phyloP scores from a whole-genome alignment of 2,797 vertebrate species.

The Euthynnus affinis region DNA sequence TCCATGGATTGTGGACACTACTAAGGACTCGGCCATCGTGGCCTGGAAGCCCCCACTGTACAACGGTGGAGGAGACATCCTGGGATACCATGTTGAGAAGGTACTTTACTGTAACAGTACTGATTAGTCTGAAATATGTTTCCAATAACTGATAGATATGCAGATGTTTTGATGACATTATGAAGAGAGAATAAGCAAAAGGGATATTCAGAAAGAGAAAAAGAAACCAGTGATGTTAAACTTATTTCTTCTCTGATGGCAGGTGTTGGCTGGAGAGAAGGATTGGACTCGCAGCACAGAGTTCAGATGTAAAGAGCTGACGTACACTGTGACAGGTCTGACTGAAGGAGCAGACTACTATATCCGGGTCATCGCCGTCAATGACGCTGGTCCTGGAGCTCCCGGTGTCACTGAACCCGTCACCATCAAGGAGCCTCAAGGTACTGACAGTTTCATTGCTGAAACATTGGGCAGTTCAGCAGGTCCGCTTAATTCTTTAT shows the following conservation, averaged over 20 bases:
- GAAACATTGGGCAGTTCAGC: too few relatives aligned
- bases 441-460: slow-evolving; percentile 74
- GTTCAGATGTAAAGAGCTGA: slow-evolving; percentile 91
- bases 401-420: slow-evolving; percentile 94
- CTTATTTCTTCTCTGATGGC: neutral
- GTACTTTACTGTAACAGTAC: slow-evolving; percentile 25
- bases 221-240: neutral
- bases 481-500: too few relatives aligned
- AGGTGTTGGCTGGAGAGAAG: slow-evolving; percentile 89
- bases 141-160: neutral
- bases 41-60: slow-evolving; percentile 94
- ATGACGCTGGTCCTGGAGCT: slow-evolving; percentile 93
- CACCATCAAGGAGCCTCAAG: slow-evolving; percentile 94
- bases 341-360: slow-evolving; percentile 96
- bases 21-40: slow-evolving; percentile 90
- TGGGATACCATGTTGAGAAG: slow-evolving; percentile 96
- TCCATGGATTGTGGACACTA: slow-evolving; percentile 93
- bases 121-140: neutral
- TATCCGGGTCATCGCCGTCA: slow-evolving; percentile 94
- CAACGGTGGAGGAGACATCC: slow-evolving; percentile 97
- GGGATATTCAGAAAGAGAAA: too few relatives aligned
- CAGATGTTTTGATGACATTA: neutral
- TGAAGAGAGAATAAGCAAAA: neutral
- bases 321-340: slow-evolving; percentile 92
- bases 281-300: slow-evolving; percentile 97